Evolutionary conservation across 2,113 vertebrate species (phyloP), one percentile per base, ranked within the genome.

Genomic region (Enhydra lutris): DNA sequence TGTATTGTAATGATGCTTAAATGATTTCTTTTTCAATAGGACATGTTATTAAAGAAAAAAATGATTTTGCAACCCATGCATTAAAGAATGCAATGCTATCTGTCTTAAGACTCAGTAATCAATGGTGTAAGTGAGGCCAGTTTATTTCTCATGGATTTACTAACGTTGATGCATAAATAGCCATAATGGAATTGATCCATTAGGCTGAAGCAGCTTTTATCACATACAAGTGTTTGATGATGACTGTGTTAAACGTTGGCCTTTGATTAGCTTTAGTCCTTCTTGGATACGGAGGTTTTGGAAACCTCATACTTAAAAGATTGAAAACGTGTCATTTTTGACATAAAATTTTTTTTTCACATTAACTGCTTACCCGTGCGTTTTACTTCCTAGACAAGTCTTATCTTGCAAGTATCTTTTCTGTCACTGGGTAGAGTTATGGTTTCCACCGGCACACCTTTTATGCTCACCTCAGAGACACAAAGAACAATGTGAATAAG

Each of bases 1-100:
- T 98, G 98, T 96, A 91, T 95, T 98, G 93, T 95, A 1, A 1
- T 87, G 86, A 97, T 98, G 95, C 92, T 96, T 94, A 97, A 98
- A 97, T 4, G 50, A 98, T 98, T 99, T 98, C 98, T 98, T 97
- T 98, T 98, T 98, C 98, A 98, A 98, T 98, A 92, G 98, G 81
- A 55, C 98, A 97, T 0, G 9, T 98, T 98, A 98, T 98, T 98
- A 98, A 99, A 98, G 98, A 97, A 98, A 98, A 98, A 98, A 98
- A 98, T 98, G 31, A 95, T 98, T 98, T 98, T 98, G 96, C 97
- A 98, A 92, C 96, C 97, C 89, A 87, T 97, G 95, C 98, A 97
- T 98, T 98, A 98, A 98, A 98, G 97, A 97, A 94, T 97, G 97
- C 95, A 92, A 61, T 98, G 95, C 92, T 98, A 98, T 98, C 97